Base-by-base conservation (phyloP, 2,888 invertebrate species). In the Yponomeuta evonymella region DNA sequence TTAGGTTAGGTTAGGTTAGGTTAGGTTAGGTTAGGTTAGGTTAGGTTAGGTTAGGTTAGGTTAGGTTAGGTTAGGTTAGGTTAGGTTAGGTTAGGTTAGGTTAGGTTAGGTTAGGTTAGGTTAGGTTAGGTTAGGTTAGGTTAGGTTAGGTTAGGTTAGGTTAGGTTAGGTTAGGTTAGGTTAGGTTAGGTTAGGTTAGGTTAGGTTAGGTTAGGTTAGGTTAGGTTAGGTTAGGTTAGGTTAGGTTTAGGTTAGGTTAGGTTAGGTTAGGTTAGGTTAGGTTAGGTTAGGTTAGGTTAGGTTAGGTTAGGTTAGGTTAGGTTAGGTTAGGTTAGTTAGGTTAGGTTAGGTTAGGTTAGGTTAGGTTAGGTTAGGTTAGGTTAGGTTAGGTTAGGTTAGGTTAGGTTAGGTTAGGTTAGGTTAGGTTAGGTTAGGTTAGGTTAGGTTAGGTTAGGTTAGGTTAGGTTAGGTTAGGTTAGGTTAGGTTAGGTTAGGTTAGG, bases 101-200 rank as follows among this genome's bases (percentile, higher is more conserved):
- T 76, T 76, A 76, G 75, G 75, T 75, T 76, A 75, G 76, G 76
- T 75, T 75, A 75, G 76, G 75, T 75, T 76, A 75, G 75, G 33
- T 33, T 75, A 74, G 76, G 75, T 76, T 75, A 76, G 77, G 78
- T 76, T 75, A 76, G 75, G 75, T 75, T 76, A 75, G 75, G 75
- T 76, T 75, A 77, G 75, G 75, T 75, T 77, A 75, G 76, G 75
- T 33, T 75, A 33, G 69, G 33, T 33, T 33, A 33, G 33, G 33
- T 33, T 33, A 33, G 33, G 33, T 33, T 70, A 70, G 70, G 70
- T 70, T 76, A 76, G 77, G 76, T 77, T 77, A 73, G 73, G 75
- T 77, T 76, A 73, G 75, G 74, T 76, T 75, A 74, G 75, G 75
- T 76, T 76, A 75, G 75, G 74, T 74, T 75, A 74, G 73, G 75